Base-by-base conservation (phyloP, 2,888 invertebrate genomes). In the Siphonodentalium dalli region DNA sequence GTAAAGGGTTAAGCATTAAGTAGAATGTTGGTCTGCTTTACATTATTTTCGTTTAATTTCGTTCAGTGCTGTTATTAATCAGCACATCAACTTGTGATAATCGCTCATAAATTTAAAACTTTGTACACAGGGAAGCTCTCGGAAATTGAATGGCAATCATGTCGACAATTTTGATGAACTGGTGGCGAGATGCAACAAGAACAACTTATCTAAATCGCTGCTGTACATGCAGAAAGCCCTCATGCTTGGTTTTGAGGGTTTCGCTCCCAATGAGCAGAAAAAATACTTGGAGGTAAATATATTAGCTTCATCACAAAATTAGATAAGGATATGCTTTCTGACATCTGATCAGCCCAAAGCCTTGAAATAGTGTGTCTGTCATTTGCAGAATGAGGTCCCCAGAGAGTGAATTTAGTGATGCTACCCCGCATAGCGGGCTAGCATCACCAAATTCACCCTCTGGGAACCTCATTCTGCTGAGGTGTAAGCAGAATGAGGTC, bases 211-310 rank as follows among this genome's bases (percentile, higher is more conserved):
- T 5, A 72, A 72, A 46, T 70, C 78, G 2, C 58, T 79, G 31
- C 67, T 80, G 3, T 65, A 64, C 54, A 75, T 78, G 71, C 77
- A 78, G 65, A 65, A 62, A 37, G 75, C 79, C 13, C 55, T 71
- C 26, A 54, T 68, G 18, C 21, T 61, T 23, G 55, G 64, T 21
- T 58, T 38, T 27, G 69, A 66, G 15, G 60, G 54, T 9, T 48
- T 52, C 9, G 63, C 66, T 20, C 59, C 61, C n/a, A 59, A 56
- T 8, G 69, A 72, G 38, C 74, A 77, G 63, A 68, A 63, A 43
- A 60, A 61, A 24, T 46, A 68, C 3, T 51, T 76, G 11, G 66
- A 74, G 66, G 74, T 75, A 60, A 26, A 20, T 26, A 8, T 3
- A 9, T 8, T 3, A 18, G 9, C 9, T 40, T 18, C n/a, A 8